Conservation (phyloP, 2,797 vertebrate species). For the Pelodytes ibericus region DNA sequence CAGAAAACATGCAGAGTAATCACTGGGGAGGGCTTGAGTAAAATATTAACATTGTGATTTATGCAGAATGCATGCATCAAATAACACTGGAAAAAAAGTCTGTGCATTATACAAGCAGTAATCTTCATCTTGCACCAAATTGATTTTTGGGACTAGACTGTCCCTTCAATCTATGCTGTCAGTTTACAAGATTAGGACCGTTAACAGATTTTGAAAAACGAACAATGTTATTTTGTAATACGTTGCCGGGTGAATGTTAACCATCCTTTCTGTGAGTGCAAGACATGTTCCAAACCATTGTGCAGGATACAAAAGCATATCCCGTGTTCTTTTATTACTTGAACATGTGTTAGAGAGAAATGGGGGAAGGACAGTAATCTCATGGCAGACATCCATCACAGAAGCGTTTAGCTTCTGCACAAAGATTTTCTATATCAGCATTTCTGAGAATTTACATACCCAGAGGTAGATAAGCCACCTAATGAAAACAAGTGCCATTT, state of each 20-base stretch:
- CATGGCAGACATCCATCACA: conserved; percentile 30
- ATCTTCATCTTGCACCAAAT: too few relatives aligned
- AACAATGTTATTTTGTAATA: conserved; percentile 18
- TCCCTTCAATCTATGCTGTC: conserved; percentile 27
- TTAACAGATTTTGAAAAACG: conserved; percentile 1
- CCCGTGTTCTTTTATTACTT: conserved; percentile 13
- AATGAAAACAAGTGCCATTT: too few relatives aligned
- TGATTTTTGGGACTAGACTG: too few relatives aligned
- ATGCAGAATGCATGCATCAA: too few relatives aligned
- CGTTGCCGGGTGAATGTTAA: not conserved
- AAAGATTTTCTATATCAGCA: conserved; percentile 27
- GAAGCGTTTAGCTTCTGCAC: not conserved
- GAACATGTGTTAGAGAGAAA: conserved; percentile 20
- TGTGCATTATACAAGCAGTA: too few relatives aligned
- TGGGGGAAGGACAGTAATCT: conserved; percentile 11
- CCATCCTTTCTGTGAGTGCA: conserved; percentile 1
- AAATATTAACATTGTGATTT: too few relatives aligned
- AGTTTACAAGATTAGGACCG: conserved; percentile 1
- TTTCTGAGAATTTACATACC: conserved; percentile 7
- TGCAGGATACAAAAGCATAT: not conserved
- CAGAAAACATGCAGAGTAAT: too few relatives aligned
- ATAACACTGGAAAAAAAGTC: too few relatives aligned
- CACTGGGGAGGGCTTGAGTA: too few relatives aligned
- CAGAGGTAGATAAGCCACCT: conserved; percentile 5
- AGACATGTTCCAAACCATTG: not conserved